Evolutionary conservation across 2,888 invertebrate species (phyloP).

Genomic region (Brenthis ino): DNA sequence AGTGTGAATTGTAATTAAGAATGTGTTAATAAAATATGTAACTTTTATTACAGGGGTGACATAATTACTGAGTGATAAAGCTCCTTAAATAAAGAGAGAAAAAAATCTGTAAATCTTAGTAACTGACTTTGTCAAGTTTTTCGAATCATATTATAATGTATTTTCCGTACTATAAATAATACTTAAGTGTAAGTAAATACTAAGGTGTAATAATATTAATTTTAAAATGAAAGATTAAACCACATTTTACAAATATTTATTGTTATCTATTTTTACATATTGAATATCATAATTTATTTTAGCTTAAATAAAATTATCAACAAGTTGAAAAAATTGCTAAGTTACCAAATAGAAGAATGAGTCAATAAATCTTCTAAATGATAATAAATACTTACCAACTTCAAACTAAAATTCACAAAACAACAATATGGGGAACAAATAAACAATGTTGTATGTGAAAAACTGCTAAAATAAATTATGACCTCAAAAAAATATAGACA

Average conservation of each 20-base stretch:
- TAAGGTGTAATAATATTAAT: slow-evolving; percentile 11
- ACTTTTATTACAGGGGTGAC: too few relatives aligned
- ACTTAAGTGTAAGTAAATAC: background rate
- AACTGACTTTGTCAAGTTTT: too few relatives aligned
- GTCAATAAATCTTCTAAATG: slow-evolving; percentile 53
- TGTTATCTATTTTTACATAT: slow-evolving; percentile 38
- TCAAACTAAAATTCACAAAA: slow-evolving; percentile 44
- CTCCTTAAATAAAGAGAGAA: too few relatives aligned
- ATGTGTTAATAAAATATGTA: too few relatives aligned
- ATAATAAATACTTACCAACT: slow-evolving; percentile 10
- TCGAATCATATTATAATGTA: too few relatives aligned
- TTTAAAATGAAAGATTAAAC: slow-evolving; percentile 31
- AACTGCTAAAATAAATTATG: slow-evolving; percentile 36
- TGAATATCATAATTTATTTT: slow-evolving; percentile 32
- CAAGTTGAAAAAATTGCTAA: slow-evolving; percentile 28
- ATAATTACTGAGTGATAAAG: too few relatives aligned
- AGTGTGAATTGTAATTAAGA: too few relatives aligned
- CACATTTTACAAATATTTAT: slow-evolving; percentile 49
- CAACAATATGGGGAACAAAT: slow-evolving; percentile 73
- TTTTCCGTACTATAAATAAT: too few relatives aligned
- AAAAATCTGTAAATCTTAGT: too few relatives aligned
- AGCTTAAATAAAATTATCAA: slow-evolving; percentile 40
- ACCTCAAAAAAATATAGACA: slow-evolving; percentile 21
- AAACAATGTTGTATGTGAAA: slow-evolving; percentile 57
- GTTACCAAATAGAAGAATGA: slow-evolving; percentile 50